Evolutionary conservation across 1,140 invertebrate species (phyloP), one percentile per base, ranked within the genome.

Genomic region (Geopemphigus sp.): DNA sequence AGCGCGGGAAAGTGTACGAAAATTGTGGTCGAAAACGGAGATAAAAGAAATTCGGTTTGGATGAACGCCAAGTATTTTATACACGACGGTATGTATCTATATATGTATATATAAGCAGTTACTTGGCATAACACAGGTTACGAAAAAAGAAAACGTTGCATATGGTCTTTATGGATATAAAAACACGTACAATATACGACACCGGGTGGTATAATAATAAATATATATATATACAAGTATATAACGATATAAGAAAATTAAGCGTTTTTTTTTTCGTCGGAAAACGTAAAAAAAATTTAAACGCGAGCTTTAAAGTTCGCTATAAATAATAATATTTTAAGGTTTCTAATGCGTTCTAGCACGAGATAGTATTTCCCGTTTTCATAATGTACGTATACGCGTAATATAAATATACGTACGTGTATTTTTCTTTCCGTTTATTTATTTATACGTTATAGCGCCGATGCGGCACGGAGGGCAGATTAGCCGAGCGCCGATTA

Each of bases 31-130:
- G 45, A 26, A 70, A 70, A 70, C 15, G 17, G 24, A 70, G 66
- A 53, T 53, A 50, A 70, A 70, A 70, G 47, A 70, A 70, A 70
- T 53, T 70, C 47, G 6, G 66, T 53, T 70, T 70, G 66, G 47
- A 50, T 70, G 17, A 26, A 24, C 19, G 47, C 66, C 66, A 70
- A 70, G 66, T 70, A 8, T 39, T 39, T 39, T 39, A 39, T 39
- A 39, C n/a, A n/a, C 32, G 32, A 39, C 8, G 32, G 8, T 39
- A 39, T 39, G 8, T 8, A 39, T 39, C 3, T 39, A 39, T 39
- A 39, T 4, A 39, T 8, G 3, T 70, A 70, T 53, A 10, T 17
- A 5, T 26, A 19, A 50, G 22, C 45, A 12, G 24, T 70, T 53
- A 26, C 47, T 50, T 53, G 66, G 45, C n/a, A 32, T 50, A 70